A percentile compares a stretch with the other conserved stretches of the same genome.
These are phyloP conservation scores for Rhyacophila evoluta DNA, from an alignment of 2,888 invertebrate genomes.

Conservation along the genomic window DNA sequence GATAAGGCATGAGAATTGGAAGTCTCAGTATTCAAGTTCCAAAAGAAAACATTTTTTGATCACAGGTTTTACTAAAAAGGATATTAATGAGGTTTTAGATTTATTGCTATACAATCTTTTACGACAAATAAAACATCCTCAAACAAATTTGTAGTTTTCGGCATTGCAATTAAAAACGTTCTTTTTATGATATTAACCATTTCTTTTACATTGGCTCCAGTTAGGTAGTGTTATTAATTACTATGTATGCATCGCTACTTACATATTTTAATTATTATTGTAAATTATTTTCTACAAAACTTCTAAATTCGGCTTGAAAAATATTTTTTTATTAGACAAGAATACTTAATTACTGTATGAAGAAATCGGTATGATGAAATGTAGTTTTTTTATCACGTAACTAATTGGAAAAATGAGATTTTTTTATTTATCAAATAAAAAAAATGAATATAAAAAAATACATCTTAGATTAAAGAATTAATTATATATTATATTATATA, in stretches of 20 bases:
- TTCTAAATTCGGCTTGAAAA: background rate
- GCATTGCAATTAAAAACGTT: background rate
- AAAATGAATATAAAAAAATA: background rate
- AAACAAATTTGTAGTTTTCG: too few relatives aligned
- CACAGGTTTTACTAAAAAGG: too few relatives aligned
- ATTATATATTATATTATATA: too few relatives aligned
- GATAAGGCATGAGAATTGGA: too few relatives aligned
- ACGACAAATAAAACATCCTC: too few relatives aligned
- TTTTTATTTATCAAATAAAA: background rate
- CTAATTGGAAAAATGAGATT: background rate
- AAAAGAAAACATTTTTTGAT: too few relatives aligned
- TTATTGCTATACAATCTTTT: too few relatives aligned
- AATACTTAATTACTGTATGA: background rate
- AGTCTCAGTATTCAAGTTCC: too few relatives aligned
- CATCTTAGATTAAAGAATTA: background rate
- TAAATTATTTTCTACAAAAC: slow-evolving; percentile 16
- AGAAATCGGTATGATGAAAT: background rate
- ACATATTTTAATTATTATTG: background rate
- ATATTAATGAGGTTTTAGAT: too few relatives aligned
- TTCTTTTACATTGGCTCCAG: background rate
- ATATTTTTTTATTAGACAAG: background rate
- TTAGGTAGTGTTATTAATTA: background rate
- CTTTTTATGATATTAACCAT: slow-evolving; percentile 6
- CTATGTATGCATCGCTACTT: slow-evolving; percentile 19
- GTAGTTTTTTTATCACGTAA: background rate